Conservation (phyloP, 1,140 invertebrate species). For the Calephelis virginiensis region DNA sequence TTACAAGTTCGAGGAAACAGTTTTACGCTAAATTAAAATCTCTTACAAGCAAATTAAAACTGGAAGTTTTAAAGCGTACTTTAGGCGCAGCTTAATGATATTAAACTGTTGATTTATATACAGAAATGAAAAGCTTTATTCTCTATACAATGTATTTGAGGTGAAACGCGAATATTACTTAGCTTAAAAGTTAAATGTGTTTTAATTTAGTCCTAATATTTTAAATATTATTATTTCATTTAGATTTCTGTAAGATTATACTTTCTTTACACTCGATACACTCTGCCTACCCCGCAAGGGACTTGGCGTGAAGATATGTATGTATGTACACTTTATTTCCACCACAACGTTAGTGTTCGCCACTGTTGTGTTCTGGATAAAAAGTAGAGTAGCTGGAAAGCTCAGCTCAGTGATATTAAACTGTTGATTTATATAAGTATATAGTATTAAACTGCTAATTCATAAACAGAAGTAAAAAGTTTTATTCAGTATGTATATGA, state of each 20-base stretch:
- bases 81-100: slow-evolving; percentile 67
- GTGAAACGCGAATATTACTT: slow-evolving; percentile 24
- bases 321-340: too few relatives aligned
- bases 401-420: slow-evolving; percentile 66
- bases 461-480: slow-evolving; percentile 44
- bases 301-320: too few relatives aligned
- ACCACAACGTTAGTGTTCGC: too few relatives aligned
- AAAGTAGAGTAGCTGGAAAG: too few relatives aligned
- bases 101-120: slow-evolving; percentile 71
- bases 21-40: slow-evolving; percentile 69
- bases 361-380: too few relatives aligned
- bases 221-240: background rate
- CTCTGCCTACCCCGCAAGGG: too few relatives aligned
- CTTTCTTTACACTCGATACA: too few relatives aligned
- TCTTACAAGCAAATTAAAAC: slow-evolving; percentile 66
- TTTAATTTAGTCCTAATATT: background rate
- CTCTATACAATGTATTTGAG: slow-evolving; percentile 30
- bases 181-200: slow-evolving; percentile 19
- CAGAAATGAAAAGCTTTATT: slow-evolving; percentile 33
- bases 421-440: slow-evolving; percentile 49
- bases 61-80: slow-evolving; percentile 65
- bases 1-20: slow-evolving; percentile 61
- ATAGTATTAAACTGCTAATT: too few relatives aligned
- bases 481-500: slow-evolving; percentile 31
- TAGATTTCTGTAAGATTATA: too few relatives aligned